Evolutionary conservation across 2,113 vertebrate genomes (phyloP).

Genomic region (Alexandromys fortis): DNA sequence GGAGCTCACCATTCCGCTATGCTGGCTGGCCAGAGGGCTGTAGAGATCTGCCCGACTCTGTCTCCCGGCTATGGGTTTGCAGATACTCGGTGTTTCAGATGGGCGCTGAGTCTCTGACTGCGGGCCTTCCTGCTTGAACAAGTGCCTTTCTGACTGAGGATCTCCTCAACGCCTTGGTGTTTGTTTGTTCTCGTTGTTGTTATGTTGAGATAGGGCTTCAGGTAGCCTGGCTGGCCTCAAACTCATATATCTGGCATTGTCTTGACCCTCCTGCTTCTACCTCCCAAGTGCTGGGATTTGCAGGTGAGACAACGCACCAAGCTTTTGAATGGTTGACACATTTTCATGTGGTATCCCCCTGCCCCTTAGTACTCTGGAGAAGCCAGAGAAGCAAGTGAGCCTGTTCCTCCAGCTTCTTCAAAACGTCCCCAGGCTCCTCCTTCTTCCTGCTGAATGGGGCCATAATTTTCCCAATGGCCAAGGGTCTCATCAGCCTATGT

Average conservation of each 20-base stretch:
- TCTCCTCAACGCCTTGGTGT: not conserved
- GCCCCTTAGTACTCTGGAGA: not conserved
- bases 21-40: not conserved
- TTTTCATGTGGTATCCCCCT: not conserved
- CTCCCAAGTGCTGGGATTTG: not conserved
- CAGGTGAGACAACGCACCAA: not conserved
- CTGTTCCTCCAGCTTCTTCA: not conserved
- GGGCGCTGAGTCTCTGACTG: not conserved
- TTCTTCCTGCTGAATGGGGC: not conserved
- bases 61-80: not conserved
- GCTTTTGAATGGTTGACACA: not conserved
- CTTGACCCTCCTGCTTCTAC: not conserved
- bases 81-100: not conserved
- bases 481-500: not conserved
- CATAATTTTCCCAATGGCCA: not conserved
- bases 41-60: not conserved
- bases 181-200: not conserved
- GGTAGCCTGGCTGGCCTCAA: not conserved
- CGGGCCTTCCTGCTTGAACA: not conserved
- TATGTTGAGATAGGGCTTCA: not conserved
- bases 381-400: not conserved
- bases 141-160: not conserved
- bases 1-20: not conserved
- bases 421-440: not conserved
- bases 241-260: not conserved